Evolutionary conservation across 1,140 invertebrate species (phyloP).

Genomic region (Trachelipus rathkii): DNA sequence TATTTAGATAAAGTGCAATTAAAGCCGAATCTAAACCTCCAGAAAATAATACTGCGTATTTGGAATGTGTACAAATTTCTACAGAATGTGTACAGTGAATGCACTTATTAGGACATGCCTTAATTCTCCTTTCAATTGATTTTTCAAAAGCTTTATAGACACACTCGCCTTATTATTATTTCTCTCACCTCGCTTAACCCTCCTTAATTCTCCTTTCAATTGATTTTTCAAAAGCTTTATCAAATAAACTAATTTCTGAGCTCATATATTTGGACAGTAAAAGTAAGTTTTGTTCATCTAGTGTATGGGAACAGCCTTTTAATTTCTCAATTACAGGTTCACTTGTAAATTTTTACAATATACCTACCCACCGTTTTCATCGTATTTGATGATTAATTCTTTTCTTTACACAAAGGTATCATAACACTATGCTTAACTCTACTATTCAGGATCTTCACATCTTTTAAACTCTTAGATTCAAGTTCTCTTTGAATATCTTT

Average conservation of each 20-base stretch:
- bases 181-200: slow-evolving; percentile 60
- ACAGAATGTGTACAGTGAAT: slow-evolving; percentile 27
- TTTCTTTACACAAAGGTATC: background rate
- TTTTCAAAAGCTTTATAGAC: slow-evolving; percentile 64
- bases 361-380: too few relatives aligned
- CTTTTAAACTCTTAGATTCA: too few relatives aligned
- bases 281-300: slow-evolving; percentile 54
- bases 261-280: too few relatives aligned
- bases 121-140: slow-evolving; percentile 51
- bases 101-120: slow-evolving; percentile 30
- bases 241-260: too few relatives aligned
- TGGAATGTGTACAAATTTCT: slow-evolving; percentile 60
- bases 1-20: slow-evolving; percentile 72
- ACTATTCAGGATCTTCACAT: background rate
- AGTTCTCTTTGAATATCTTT: background rate
- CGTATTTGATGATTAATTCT: too few relatives aligned
- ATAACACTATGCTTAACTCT: background rate
- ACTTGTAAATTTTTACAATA: too few relatives aligned
- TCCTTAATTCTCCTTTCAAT: slow-evolving; percentile 50
- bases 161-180: slow-evolving; percentile 61
- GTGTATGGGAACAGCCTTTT: slow-evolving; percentile 8
- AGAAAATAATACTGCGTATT: slow-evolving; percentile 84
- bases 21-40: slow-evolving; percentile 92
- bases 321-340: slow-evolving; percentile 1
- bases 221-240: slow-evolving; percentile 58